Conservation (phyloP, 1,140 invertebrate genomes). For the Bathynomus jamesi region DNA sequence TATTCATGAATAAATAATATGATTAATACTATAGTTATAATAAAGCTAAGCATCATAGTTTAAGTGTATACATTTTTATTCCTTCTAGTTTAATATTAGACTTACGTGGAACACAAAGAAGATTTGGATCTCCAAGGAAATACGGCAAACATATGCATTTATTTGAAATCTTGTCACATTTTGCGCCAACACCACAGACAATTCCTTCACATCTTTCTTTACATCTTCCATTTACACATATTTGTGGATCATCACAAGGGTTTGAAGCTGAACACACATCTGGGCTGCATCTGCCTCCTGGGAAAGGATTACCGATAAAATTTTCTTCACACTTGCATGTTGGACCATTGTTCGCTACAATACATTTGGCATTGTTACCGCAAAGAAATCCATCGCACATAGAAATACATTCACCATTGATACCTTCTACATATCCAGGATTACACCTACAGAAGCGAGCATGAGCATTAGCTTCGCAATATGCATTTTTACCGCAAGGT, state of each 20-base stretch:
- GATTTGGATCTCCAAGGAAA: slow-evolving; percentile 78
- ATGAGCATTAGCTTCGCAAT: slow-evolving; percentile 79
- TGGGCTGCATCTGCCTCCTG: slow-evolving; percentile 68
- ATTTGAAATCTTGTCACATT: slow-evolving; percentile 67
- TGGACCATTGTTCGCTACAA: slow-evolving; percentile 71
- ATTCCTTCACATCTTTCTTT: slow-evolving; percentile 74
- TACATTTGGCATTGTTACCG: slow-evolving; percentile 69
- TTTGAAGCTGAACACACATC: slow-evolving; percentile 67
- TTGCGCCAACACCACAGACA: slow-evolving; percentile 71
- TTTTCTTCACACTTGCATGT: slow-evolving; percentile 80
- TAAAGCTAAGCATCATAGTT: too few relatives aligned
- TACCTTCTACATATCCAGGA: slow-evolving; percentile 53
- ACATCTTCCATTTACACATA: slow-evolving; percentile 75
- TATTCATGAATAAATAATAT: too few relatives aligned
- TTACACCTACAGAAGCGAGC: slow-evolving; percentile 78
- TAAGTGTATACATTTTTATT: too few relatives aligned
- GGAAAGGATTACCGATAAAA: slow-evolving; percentile 79
- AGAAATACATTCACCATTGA: slow-evolving; percentile 36
- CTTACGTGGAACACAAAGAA: slow-evolving; percentile 85
- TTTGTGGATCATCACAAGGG: slow-evolving; percentile 67
- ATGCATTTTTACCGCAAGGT: slow-evolving; percentile 71
- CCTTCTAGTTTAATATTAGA: too few relatives aligned
- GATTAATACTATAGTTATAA: too few relatives aligned
- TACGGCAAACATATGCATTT: slow-evolving; percentile 77
- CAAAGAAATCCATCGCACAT: slow-evolving; percentile 68